Base-by-base conservation (phyloP, 2,797 vertebrate genomes). In the Sphenodon punctatus region DNA sequence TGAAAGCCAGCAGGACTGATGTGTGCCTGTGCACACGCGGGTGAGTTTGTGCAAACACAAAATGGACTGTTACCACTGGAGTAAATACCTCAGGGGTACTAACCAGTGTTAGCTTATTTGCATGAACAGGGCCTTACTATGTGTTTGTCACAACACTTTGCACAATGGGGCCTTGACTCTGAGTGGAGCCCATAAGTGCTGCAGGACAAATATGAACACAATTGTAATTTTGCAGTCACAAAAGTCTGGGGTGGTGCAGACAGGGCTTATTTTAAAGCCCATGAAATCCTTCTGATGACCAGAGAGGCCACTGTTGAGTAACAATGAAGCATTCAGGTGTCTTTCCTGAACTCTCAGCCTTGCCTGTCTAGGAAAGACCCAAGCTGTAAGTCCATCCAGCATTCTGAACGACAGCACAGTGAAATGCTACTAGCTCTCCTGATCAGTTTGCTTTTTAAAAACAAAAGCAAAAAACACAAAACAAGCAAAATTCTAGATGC, bases 211-310 rank as follows among this genome's bases (percentile, higher is more conserved):
- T n/a, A n/a, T n/a, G n/a, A n/a, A n/a, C n/a, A n/a, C n/a, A n/a
- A 20, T 45, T 34, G 46, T 20, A 22, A 0, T 0, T 0, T 0
- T 6, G 39, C 61, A 34, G 20, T 2, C 43, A n/a, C 45, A 67
- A n/a, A 55, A 32, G 55, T 32, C 19, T 27, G 34, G 22, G 19
- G 8, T 34, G 10, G 32, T 34, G 55, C 6, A 56, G 32, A 11
- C 11, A 34, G 25, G 36, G 27, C 51, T 30, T 56, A 19, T 6
- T 0, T 10, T 19, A 4, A 65, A 34, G n/a, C 5, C 67, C 27
- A n/a, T 10, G 10, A 17, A 9, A 17, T 49, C 8, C 25, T 49
- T 46, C 17, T 49, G 15, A 49, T 20, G 34, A 4, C 22, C 15
- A 7, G 56, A 30, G 14, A 34, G n/a, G 17, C 38, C 49, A 10